Evolutionary conservation across 2,113 vertebrate genomes (phyloP), one percentile per base, ranked within the genome.

Genomic region (Phalacrocorax pelagicus): DNA sequence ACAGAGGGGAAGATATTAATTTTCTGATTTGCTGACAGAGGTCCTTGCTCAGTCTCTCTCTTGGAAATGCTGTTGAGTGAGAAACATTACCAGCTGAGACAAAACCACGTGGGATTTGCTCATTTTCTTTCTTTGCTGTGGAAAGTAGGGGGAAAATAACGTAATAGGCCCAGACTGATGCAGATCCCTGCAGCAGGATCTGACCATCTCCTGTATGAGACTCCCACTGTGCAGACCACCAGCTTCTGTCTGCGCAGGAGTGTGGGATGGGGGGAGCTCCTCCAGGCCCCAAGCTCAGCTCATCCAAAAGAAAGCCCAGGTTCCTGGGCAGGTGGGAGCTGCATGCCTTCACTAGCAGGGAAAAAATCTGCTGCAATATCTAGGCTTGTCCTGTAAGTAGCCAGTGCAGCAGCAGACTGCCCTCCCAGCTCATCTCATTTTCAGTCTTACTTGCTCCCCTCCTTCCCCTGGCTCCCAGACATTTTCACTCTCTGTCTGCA

Each of bases 21-120:
- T 92, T 96, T 88, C 78, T 94, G 84, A 72, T 69, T 78, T 69
- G 78, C 34, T 59, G 74, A 65, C 47, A 57, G 72, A 94, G 49
- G 84, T 74, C 51, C 42, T 69, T 61, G 65, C 52, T 95, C 44
- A 42, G 51, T 18, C 32, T 82, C 24, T 57, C 17, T 77, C 34
- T 38, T 65, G 54, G 75, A 91, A 94, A 86, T 42, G 32, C 44
- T 89, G 5, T 36, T 36, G 86, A 69, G 70, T 52, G 58, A 61
- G 47, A 90, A 92, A 70, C 29, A 40, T 61, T 52, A 67, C 34
- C 58, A 59, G 34, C 55, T 71, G 52, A 70, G 71, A 61, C 10
- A 80, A 65, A 85, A 57, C 27, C 17, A 15, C 5, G 27, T 38
- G 20, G 27, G 24, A 82, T 80, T 71, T 51, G 20, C 49, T 91